Evolutionary conservation across 1,140 invertebrate genomes (phyloP).

Genomic region (Drosophila ohnishii): DNA sequence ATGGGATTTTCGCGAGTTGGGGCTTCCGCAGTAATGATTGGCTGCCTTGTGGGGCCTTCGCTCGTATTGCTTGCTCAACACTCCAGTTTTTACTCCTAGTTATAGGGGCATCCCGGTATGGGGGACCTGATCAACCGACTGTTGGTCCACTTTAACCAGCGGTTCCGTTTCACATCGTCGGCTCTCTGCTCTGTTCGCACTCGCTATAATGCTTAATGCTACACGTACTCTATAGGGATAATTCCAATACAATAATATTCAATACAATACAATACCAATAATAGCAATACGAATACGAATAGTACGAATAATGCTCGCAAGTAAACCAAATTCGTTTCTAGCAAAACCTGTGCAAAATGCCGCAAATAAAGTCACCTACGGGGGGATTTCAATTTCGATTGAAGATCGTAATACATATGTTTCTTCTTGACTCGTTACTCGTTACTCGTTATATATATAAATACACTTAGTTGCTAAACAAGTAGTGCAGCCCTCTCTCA

Average conservation of each 20-base stretch:
- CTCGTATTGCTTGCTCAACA: conserved; percentile 81
- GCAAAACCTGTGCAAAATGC: conserved; percentile 68
- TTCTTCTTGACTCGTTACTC: conserved; percentile 29
- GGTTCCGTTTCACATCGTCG: conserved; percentile 54
- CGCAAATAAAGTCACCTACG: conserved; percentile 39
- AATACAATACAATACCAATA: conserved; percentile 55
- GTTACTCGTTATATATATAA: background rate
- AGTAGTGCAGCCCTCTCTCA: conserved; percentile 48
- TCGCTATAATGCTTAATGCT: conserved; percentile 54
- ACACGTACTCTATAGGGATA: conserved; percentile 50
- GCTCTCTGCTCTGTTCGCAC: conserved; percentile 42
- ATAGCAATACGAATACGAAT: conserved; percentile 45
- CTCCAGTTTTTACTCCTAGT: conserved; percentile 58
- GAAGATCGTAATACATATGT: conserved; percentile 18
- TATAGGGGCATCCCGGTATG: conserved; percentile 24
- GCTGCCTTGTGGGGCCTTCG: conserved; percentile 60
- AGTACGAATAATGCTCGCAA: conserved; percentile 23
- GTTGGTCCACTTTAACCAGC: conserved; percentile 82
- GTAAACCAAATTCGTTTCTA: conserved; percentile 74
- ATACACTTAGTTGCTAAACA: conserved; percentile 51
- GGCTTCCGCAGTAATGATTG: conserved; percentile 50
- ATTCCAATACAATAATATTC: conserved; percentile 58
- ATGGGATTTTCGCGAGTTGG: conserved; percentile 48
- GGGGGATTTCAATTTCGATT: conserved; percentile 9
- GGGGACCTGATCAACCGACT: conserved; percentile 64